Evolutionary conservation across 2,113 vertebrate genomes (phyloP).

Genomic region (Sebastes fasciatus): DNA sequence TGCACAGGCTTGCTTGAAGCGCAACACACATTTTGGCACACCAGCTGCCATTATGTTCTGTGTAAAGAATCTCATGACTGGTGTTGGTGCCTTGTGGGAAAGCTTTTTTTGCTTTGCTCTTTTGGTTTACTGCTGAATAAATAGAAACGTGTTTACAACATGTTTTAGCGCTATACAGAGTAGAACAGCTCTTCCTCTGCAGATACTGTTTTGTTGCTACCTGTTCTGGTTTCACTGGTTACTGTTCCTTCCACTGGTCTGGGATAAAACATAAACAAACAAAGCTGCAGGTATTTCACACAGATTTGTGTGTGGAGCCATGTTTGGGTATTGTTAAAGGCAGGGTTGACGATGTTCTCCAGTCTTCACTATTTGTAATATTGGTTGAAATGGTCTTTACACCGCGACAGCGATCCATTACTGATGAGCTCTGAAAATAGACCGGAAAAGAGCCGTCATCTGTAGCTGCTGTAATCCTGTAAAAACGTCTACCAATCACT

Average conservation of each 20-base stretch:
- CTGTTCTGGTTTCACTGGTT: not conserved
- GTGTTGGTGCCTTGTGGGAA: not conserved
- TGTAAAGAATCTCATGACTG: constrained; percentile 27
- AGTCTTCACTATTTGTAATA: too few species aligned
- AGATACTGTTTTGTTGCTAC: not conserved
- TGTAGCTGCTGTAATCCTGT: too few species aligned
- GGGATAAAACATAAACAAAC: not conserved
- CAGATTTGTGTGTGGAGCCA: not conserved
- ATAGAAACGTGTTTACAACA: not conserved
- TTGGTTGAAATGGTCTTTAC: too few species aligned
- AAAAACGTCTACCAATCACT: too few species aligned
- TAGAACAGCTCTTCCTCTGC: not conserved
- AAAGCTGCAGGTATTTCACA: not conserved
- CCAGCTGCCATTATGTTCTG: not conserved
- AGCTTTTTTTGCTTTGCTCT: not conserved
- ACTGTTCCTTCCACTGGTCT: not conserved
- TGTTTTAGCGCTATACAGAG: not conserved
- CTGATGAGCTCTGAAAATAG: too few species aligned
- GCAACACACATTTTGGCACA: not conserved
- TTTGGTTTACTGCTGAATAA: not conserved
- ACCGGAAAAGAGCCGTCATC: too few species aligned
- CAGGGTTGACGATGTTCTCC: too few species aligned
- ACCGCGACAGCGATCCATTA: too few species aligned
- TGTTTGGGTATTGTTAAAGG: not conserved
- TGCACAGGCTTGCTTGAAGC: constrained; percentile 4